Evolutionary conservation across 1,140 invertebrate species (phyloP).

Genomic region (Coenobita brevimanus): DNA sequence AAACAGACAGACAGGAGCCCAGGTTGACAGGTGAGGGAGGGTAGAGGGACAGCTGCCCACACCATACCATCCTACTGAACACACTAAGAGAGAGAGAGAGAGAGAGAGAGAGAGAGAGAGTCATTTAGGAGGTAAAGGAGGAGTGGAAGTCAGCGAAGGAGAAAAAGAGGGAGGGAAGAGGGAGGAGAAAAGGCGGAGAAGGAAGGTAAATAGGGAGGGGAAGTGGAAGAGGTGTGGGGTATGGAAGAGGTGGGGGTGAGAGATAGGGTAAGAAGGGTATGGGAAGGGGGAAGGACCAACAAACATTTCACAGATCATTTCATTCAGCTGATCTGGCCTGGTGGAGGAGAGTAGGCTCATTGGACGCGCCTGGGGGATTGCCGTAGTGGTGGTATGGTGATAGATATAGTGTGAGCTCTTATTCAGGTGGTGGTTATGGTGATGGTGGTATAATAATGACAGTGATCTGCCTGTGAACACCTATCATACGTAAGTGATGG

Average conservation of each 20-base stretch:
- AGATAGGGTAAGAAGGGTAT: background rate
- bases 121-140: background rate
- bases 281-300: background rate
- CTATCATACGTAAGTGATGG: no score
- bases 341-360: background rate
- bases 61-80: background rate
- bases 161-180: background rate
- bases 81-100: background rate
- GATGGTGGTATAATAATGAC: no score
- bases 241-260: background rate
- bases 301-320: slow-evolving; percentile 40
- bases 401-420: no score
- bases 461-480: no score
- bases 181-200: background rate
- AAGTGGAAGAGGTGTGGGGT: no score
- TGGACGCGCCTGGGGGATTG: no score
- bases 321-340: background rate
- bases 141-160: background rate
- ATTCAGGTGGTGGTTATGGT: no score
- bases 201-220: background rate
- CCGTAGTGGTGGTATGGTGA: no score
- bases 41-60: slow-evolving; percentile 21
- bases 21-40: slow-evolving; percentile 48
- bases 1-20: slow-evolving; percentile 23
- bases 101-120: background rate